These are phyloP conservation scores for Muraenolepis orangiensis DNA, from an alignment of 2,797 vertebrate genomes.

Conservation along the genomic window DNA sequence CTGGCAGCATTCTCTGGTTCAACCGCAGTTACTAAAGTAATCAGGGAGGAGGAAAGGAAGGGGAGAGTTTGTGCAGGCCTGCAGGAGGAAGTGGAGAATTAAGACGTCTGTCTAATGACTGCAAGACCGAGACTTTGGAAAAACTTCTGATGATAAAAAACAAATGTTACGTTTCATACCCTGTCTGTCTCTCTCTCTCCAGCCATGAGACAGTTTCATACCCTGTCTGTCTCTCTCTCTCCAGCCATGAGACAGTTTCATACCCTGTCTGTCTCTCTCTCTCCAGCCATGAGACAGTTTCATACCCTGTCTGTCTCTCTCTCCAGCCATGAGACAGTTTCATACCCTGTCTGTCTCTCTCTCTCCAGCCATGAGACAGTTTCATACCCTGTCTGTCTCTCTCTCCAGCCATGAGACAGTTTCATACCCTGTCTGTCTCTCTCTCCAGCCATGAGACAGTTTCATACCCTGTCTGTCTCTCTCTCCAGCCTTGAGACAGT, in stretches of 20 bases:
- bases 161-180: conserved; percentile 58
- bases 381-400: no score
- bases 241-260: background rate
- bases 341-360: conserved; percentile 43
- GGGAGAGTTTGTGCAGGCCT: conserved; percentile 43
- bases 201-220: background rate
- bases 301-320: no score
- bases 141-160: conserved; percentile 62
- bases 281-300: no score
- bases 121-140: conserved; percentile 50
- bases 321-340: background rate
- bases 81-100: conserved; percentile 48
- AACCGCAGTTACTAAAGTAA: conserved; percentile 61
- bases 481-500: background rate
- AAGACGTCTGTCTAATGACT: conserved; percentile 64
- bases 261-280: no score
- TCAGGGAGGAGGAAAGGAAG: conserved; percentile 59
- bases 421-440: conserved; percentile 40
- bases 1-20: conserved; percentile 43
- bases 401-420: background rate
- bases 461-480: no score
- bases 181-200: conserved; percentile 33
- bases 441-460: no score
- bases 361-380: no score
- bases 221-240: no score